These are phyloP conservation scores for Thrips palmi DNA, from an alignment of 1,140 invertebrate species.

Conservation along the genomic window DNA sequence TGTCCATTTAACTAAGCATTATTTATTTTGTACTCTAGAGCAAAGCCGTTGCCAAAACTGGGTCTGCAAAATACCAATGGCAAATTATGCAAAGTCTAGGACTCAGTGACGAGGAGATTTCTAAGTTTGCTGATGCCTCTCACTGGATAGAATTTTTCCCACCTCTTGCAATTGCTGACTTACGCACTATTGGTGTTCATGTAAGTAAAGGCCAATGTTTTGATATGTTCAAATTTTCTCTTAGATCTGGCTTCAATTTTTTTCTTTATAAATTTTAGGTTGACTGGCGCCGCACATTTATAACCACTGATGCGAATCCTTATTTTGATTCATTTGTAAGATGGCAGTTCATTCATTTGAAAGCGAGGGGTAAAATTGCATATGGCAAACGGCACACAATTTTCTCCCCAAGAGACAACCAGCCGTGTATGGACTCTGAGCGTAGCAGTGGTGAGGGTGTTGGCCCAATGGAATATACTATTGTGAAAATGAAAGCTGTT, in stretches of 20 bases:
- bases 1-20: slow-evolving; percentile 4
- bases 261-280: slow-evolving; percentile 33
- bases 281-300: slow-evolving; percentile 93
- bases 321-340: slow-evolving; percentile 95
- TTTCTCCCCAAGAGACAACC: slow-evolving; percentile 88
- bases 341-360: slow-evolving; percentile 91
- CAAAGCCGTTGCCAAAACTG: slow-evolving; percentile 90
- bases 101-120: slow-evolving; percentile 77
- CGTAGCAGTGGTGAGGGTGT: slow-evolving; percentile 89
- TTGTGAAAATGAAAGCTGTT: slow-evolving; percentile 83
- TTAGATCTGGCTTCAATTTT: slow-evolving; percentile 9
- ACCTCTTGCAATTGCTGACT: slow-evolving; percentile 67
- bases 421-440: slow-evolving; percentile 99
- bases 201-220: slow-evolving; percentile 29
- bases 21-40: slow-evolving; percentile 35
- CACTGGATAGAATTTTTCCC: slow-evolving; percentile 97
- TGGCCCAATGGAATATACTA: slow-evolving; percentile 93
- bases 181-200: slow-evolving; percentile 77
- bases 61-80: slow-evolving; percentile 88
- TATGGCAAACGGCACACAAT: slow-evolving; percentile 97
- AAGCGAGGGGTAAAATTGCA: slow-evolving; percentile 59
- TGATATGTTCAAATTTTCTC: slow-evolving; percentile 5
- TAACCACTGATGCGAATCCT: slow-evolving; percentile 95
- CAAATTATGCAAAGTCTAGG: slow-evolving; percentile 95
- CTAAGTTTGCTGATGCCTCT: slow-evolving; percentile 72